phyloP scores from a whole-genome alignment of 2,888 invertebrate genomes.

The Aphidius colemani region DNA sequence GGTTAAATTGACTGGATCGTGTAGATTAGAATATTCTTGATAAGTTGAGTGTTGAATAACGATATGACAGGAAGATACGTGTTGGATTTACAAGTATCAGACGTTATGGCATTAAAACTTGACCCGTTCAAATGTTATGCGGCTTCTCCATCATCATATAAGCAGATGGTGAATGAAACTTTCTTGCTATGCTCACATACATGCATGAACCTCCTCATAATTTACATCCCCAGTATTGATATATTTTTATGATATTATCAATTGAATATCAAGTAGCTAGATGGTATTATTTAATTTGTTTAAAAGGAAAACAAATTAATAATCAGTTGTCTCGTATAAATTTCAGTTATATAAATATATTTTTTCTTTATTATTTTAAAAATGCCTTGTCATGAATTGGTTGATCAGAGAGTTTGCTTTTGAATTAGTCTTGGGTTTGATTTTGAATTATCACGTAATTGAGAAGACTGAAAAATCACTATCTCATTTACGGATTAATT shows the following conservation, averaged over 20 bases:
- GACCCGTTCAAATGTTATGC: slow-evolving; percentile 8
- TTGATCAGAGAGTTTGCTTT: too few relatives aligned
- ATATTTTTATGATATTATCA: not conserved
- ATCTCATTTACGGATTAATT: not conserved
- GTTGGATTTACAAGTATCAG: slow-evolving; percentile 14
- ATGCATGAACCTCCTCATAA: not conserved
- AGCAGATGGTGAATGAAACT: not conserved
- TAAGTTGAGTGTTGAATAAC: not conserved
- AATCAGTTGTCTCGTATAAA: too few relatives aligned
- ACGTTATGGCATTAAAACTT: slow-evolving; percentile 7
- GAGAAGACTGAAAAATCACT: too few relatives aligned
- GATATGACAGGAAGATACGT: slow-evolving; percentile 2
- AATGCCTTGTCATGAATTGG: too few relatives aligned
- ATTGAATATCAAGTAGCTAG: not conserved
- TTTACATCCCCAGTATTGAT: not conserved
- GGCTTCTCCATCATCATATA: not conserved
- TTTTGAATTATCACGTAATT: too few relatives aligned
- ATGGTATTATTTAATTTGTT: too few relatives aligned
- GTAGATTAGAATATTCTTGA: too few relatives aligned
- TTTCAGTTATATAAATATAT: too few relatives aligned
- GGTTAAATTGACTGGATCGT: not conserved
- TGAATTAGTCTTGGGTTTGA: too few relatives aligned
- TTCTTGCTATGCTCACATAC: not conserved
- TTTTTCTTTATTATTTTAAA: too few relatives aligned
- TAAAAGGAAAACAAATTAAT: too few relatives aligned